phyloP scores from a whole-genome alignment of 2,113 vertebrate genomes.

The Potamarius usumacintae region DNA sequence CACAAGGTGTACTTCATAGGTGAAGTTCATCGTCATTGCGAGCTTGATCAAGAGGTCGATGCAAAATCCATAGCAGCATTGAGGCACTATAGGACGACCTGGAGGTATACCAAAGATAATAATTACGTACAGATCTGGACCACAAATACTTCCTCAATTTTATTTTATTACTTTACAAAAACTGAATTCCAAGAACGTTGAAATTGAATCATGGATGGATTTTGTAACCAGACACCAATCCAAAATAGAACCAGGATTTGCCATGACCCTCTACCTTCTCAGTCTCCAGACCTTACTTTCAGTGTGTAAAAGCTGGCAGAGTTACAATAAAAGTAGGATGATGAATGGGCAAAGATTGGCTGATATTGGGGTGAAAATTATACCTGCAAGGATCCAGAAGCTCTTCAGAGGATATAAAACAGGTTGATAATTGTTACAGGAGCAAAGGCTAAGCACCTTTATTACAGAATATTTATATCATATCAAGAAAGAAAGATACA shows the following conservation, averaged over 20 bases:
- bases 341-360: background rate
- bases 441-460: background rate
- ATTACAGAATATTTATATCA: background rate
- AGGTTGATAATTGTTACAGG: background rate
- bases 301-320: background rate
- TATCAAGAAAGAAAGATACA: background rate
- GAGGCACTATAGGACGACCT: conserved; percentile 90
- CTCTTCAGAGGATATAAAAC: background rate
- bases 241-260: background rate
- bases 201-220: background rate
- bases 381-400: background rate
- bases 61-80: conserved; percentile 98
- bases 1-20: conserved; percentile 95
- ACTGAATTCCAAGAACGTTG: background rate
- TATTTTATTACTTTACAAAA: background rate
- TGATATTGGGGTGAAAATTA: background rate
- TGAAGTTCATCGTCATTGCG: conserved; percentile 96
- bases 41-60: conserved; percentile 95
- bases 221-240: background rate
- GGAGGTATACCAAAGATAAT: conserved; percentile 9
- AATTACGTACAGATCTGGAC: background rate
- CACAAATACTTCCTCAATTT: background rate
- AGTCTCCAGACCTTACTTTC: background rate
- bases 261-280: background rate
- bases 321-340: background rate